These are phyloP conservation scores for Ochropleura plecta DNA, from an alignment of 2,888 invertebrate species.

Conservation along the genomic window DNA sequence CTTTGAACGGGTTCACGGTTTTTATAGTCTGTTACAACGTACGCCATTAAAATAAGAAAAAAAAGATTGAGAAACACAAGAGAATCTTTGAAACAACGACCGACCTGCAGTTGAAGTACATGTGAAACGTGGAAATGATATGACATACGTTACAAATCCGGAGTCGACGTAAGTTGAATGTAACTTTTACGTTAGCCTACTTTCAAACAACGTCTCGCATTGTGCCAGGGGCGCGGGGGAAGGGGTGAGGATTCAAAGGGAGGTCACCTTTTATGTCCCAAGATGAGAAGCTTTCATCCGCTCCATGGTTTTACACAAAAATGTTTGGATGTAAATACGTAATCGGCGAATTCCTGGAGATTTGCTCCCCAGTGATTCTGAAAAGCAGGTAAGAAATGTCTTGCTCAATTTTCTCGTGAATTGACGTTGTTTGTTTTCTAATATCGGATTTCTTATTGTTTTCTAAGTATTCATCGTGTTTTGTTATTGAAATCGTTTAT, in stretches of 20 bases:
- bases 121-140: constrained; percentile 24
- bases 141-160: constrained; percentile 50
- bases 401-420: constrained; percentile 14
- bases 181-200: constrained; percentile 76
- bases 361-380: constrained; percentile 14
- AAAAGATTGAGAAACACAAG: constrained; percentile 15
- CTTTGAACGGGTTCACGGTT: constrained; percentile 4
- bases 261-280: constrained; percentile 78
- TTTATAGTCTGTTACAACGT: constrained; percentile 9
- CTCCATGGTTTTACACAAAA: constrained; percentile 44
- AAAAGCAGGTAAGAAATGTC: constrained; percentile 6
- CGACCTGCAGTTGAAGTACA: constrained; percentile 27
- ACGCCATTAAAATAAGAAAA: constrained; percentile 12
- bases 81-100: constrained; percentile 19
- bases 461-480: background rate
- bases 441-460: constrained; percentile 34
- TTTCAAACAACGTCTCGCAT: constrained; percentile 70
- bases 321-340: constrained; percentile 45
- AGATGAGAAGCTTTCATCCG: constrained; percentile 57
- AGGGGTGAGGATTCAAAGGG: constrained; percentile 68
- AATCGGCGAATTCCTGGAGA: constrained; percentile 29
- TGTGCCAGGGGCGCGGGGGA: constrained; percentile 57
- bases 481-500: constrained; percentile 2
- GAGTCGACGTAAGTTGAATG: constrained; percentile 60
- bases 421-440: constrained; percentile 5